phyloP scores from a whole-genome alignment of 2,888 invertebrate genomes.

The Shargacucullia verbasci region DNA sequence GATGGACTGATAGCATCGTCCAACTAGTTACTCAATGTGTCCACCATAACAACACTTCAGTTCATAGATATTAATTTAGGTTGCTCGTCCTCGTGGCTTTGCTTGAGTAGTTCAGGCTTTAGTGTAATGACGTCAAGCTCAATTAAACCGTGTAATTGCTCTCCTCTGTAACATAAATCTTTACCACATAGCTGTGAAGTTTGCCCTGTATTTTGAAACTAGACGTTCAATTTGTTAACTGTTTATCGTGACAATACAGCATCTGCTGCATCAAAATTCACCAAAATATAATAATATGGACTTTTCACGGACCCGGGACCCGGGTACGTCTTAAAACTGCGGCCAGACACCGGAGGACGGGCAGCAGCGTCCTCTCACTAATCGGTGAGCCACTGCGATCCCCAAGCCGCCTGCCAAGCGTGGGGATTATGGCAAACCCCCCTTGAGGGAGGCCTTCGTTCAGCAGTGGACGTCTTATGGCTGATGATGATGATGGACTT shows the following conservation, averaged over 20 bases:
- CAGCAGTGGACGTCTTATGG: too few species aligned
- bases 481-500: too few species aligned
- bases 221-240: too few species aligned
- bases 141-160: conserved; percentile 30
- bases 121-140: conserved; percentile 17
- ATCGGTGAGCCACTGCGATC: too few species aligned
- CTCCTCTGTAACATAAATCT: conserved; percentile 27
- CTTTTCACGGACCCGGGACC: too few species aligned
- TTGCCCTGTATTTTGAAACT: background rate
- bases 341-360: too few species aligned
- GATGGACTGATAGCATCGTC: conserved; percentile 1
- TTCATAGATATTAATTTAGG: conserved; percentile 25
- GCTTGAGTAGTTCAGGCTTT: conserved; percentile 19
- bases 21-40: conserved; percentile 9
- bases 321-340: too few species aligned
- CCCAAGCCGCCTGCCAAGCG: too few species aligned
- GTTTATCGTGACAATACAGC: background rate
- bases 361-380: too few species aligned
- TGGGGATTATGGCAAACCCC: too few species aligned
- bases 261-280: background rate
- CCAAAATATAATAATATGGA: too few species aligned
- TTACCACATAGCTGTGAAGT: conserved; percentile 7
- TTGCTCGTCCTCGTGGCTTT: conserved; percentile 1
- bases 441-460: too few species aligned
- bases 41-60: conserved; percentile 10